These are phyloP conservation scores for Pocillopora verrucosa DNA, from an alignment of 64 coral and sea anemone species.

Conservation along the genomic window DNA sequence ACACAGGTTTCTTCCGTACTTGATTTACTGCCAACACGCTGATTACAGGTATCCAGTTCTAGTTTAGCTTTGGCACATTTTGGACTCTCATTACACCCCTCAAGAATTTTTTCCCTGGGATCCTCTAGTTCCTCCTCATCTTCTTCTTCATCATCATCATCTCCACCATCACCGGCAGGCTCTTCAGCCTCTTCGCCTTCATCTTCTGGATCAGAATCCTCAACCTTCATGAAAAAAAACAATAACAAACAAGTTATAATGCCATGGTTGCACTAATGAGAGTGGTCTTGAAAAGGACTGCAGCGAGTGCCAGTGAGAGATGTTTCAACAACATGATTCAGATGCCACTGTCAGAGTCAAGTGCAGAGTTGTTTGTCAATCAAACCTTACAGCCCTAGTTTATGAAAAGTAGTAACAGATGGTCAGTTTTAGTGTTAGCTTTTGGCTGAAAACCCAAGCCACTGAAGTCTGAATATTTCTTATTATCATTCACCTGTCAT, in stretches of 20 bases:
- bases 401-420: too few species aligned
- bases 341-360: too few species aligned
- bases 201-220: slow-evolving; percentile 81
- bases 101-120: slow-evolving; percentile 69
- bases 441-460: too few species aligned
- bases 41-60: slow-evolving; percentile 53
- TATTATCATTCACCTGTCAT: too few species aligned
- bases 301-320: too few species aligned
- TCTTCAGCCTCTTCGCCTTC: slow-evolving; percentile 61
- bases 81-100: slow-evolving; percentile 61
- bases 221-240: slow-evolving; percentile 7
- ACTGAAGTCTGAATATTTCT: too few species aligned
- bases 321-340: too few species aligned
- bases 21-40: slow-evolving; percentile 73
- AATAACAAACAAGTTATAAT: neutral
- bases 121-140: slow-evolving; percentile 86
- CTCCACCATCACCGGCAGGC: slow-evolving; percentile 27
- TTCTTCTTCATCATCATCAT: slow-evolving; percentile 65
- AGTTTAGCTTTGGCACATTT: slow-evolving; percentile 68
- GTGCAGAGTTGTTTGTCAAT: too few species aligned
- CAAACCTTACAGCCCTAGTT: too few species aligned
- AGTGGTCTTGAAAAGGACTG: too few species aligned
- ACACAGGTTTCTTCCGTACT: slow-evolving; percentile 91
- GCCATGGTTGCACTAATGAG: too few species aligned
- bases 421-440: too few species aligned